phyloP scores from a whole-genome alignment of 2,888 invertebrate genomes.

The Lacanobia wlatinum region DNA sequence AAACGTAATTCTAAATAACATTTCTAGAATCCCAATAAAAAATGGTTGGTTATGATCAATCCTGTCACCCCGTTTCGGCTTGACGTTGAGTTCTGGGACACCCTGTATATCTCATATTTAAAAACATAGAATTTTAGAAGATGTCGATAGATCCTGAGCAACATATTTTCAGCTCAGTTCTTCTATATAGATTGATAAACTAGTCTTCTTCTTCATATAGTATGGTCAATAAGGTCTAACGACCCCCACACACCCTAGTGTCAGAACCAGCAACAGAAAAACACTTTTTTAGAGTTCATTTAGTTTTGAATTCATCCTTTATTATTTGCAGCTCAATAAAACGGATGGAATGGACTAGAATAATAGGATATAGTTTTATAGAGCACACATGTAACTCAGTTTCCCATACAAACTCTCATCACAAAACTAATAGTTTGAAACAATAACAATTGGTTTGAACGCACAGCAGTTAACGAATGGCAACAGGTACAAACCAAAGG shows the following conservation, averaged over 20 bases:
- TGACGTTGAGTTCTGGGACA: too few species aligned
- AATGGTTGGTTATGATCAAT: too few species aligned
- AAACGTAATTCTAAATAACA: too few species aligned
- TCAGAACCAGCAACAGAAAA: too few species aligned
- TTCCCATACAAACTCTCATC: conserved; percentile 14
- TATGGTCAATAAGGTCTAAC: too few species aligned
- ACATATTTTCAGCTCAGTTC: background rate
- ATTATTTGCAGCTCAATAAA: background rate
- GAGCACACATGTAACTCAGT: background rate
- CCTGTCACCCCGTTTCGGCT: too few species aligned
- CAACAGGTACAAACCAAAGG: conserved; percentile 63
- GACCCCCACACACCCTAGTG: too few species aligned
- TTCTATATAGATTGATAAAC: background rate
- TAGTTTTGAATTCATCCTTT: background rate
- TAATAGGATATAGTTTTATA: background rate
- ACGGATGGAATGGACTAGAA: background rate
- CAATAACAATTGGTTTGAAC: conserved; percentile 58
- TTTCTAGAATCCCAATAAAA: too few species aligned
- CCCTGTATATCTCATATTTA: too few species aligned
- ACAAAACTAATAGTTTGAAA: conserved; percentile 49
- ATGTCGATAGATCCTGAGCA: too few species aligned
- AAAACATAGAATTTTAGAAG: too few species aligned
- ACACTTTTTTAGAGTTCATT: background rate
- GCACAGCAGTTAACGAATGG: conserved; percentile 48
- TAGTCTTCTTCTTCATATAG: too few species aligned